These are phyloP conservation scores for Gadopsis bispinosus DNA, from an alignment of 2,797 vertebrate species.

Conservation along the genomic window DNA sequence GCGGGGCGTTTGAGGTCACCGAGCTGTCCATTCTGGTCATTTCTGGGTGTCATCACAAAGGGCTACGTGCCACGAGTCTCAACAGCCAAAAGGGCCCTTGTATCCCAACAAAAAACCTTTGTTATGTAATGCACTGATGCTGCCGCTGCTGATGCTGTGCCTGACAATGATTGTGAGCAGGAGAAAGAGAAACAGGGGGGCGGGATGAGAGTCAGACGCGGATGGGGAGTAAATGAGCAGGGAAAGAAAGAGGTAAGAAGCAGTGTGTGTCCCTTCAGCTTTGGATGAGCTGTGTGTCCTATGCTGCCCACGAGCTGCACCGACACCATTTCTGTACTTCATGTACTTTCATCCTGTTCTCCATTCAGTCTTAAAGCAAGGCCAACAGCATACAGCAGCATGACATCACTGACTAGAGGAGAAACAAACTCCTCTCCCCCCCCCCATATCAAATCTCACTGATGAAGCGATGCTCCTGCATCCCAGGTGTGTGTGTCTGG, in stretches of 20 bases:
- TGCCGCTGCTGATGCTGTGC: slow-evolving; percentile 61
- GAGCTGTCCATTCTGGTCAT: slow-evolving; percentile 69
- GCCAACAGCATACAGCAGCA: slow-evolving; percentile 61
- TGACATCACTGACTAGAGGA: slow-evolving; percentile 70
- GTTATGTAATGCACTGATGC: slow-evolving; percentile 80
- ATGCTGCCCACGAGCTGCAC: slow-evolving; percentile 50
- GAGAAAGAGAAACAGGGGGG: slow-evolving; percentile 16
- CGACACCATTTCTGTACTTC: slow-evolving; percentile 52
- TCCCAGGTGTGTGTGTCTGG: slow-evolving; percentile 46
- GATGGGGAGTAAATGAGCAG: slow-evolving; percentile 28
- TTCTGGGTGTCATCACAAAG: slow-evolving; percentile 78
- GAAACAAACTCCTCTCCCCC: slow-evolving; percentile 34
- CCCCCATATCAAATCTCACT: slow-evolving; percentile 60
- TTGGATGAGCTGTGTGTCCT: slow-evolving; percentile 22
- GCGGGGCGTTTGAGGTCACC: slow-evolving; percentile 66
- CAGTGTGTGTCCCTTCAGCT: not conserved
- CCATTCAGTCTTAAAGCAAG: slow-evolving; percentile 54
- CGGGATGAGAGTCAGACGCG: slow-evolving; percentile 22
- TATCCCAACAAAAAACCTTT: slow-evolving; percentile 76
- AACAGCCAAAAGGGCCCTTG: slow-evolving; percentile 72
- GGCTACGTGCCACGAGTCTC: slow-evolving; percentile 70
- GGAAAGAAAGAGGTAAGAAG: slow-evolving; percentile 22
- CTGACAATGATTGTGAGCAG: slow-evolving; percentile 54
- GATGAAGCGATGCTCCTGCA: slow-evolving; percentile 59
- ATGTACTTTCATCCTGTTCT: slow-evolving; percentile 58